Conservation (phyloP, 1,140 invertebrate species). For the Gyrodactylus salaris region DNA sequence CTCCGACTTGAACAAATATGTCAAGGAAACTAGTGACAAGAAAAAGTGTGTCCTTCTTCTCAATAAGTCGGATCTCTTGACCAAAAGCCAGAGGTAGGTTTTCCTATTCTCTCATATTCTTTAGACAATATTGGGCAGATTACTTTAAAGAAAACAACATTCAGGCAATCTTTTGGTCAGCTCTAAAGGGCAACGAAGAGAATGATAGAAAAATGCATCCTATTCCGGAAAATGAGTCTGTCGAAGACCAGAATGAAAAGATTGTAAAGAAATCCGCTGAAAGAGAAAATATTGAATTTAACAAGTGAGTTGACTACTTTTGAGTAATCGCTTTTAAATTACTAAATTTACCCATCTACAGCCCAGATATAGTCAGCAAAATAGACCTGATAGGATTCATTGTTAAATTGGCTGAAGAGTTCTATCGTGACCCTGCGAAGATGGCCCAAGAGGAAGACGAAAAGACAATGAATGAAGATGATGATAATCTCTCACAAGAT, state of each 20-base stretch:
- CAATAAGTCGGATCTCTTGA: constrained; percentile 85
- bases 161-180: constrained; percentile 49
- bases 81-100: constrained; percentile 15
- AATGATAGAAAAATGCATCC: constrained; percentile 9
- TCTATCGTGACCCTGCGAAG: neutral
- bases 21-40: constrained; percentile 38
- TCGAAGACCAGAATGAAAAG: neutral
- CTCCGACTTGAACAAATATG: constrained; percentile 66
- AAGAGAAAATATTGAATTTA: constrained; percentile 2
- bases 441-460: neutral
- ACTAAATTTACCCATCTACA: too few relatives aligned
- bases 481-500: neutral
- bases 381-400: neutral
- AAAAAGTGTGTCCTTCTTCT: constrained; percentile 52
- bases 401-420: neutral
- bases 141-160: constrained; percentile 41
- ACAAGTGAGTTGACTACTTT: neutral
- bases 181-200: constrained; percentile 20
- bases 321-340: neutral
- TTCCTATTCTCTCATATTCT: constrained; percentile 8
- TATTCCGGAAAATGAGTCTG: neutral
- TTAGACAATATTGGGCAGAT: constrained; percentile 36
- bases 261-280: neutral
- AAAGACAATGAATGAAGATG: neutral
- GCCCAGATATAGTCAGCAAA: neutral